phyloP scores from a whole-genome alignment of 2,797 vertebrate genomes.

The Eremophila alpestris region DNA sequence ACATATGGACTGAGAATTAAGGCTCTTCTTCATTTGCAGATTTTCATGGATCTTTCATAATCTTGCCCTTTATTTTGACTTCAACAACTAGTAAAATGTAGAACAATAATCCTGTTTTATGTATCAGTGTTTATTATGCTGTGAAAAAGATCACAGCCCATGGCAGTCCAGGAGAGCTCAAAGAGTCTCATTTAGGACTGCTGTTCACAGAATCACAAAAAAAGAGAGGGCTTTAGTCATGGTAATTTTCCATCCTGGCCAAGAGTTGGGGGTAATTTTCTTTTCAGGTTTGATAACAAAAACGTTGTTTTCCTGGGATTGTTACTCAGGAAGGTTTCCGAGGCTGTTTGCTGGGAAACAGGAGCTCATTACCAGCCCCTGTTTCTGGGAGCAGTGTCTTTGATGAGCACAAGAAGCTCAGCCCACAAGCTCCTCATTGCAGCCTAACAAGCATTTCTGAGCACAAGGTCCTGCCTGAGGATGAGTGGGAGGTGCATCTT shows the following conservation, averaged over 20 bases:
- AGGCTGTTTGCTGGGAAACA: neutral
- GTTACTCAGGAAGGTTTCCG: neutral
- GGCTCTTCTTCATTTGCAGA: neutral
- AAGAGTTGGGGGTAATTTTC: neutral
- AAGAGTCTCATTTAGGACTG: neutral
- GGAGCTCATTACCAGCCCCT: neutral
- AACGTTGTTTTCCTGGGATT: neutral
- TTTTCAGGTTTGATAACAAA: neutral
- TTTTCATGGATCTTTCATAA: neutral
- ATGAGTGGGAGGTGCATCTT: neutral
- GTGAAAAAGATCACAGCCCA: neutral
- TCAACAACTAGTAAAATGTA: neutral
- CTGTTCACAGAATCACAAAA: neutral
- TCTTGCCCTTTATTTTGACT: neutral
- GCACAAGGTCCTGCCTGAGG: neutral
- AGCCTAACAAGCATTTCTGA: neutral
- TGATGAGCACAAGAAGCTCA: neutral
- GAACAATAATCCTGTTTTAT: neutral
- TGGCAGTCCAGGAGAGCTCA: neutral
- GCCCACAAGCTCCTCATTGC: rapidly evolving
- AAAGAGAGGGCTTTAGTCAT: neutral
- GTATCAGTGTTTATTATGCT: neutral
- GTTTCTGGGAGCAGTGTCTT: neutral
- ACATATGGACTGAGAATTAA: neutral
- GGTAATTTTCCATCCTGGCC: neutral